These are phyloP conservation scores for Montipora sp. DNA, from an alignment of 64 coral and sea anemone species.

Conservation along the genomic window DNA sequence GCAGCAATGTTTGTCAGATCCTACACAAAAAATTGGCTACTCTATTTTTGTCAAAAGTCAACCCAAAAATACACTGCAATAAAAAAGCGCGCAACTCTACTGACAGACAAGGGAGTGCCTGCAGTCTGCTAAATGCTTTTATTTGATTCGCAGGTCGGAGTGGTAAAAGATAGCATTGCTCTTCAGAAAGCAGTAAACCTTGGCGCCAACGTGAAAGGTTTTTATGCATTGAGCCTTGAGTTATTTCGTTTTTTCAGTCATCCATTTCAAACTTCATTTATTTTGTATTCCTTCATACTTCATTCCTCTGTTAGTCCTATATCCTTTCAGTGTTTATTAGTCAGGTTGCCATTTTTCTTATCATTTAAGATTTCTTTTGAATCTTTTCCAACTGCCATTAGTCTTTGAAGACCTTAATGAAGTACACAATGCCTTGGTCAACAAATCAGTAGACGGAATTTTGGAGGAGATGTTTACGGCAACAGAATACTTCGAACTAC, in stretches of 20 bases:
- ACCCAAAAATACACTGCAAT: too few relatives aligned
- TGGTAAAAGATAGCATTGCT: not conserved
- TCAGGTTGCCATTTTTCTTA: not conserved
- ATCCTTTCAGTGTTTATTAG: not conserved
- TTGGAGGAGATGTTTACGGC: conserved; percentile 19
- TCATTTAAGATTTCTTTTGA: not conserved
- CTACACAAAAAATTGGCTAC: too few relatives aligned
- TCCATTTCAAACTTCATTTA: too few relatives aligned
- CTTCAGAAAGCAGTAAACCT: conserved; percentile 10
- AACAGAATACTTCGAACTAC: not conserved
- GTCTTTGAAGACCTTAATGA: conserved; percentile 18
- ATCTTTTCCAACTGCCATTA: not conserved
- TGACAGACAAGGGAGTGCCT: too few relatives aligned
- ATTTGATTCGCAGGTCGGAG: not conserved
- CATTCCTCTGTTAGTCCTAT: not conserved
- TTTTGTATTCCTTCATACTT: not conserved
- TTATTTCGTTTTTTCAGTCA: too few relatives aligned
- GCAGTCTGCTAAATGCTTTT: too few relatives aligned
- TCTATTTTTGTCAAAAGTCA: too few relatives aligned
- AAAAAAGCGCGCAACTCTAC: too few relatives aligned
- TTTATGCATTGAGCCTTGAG: not conserved
- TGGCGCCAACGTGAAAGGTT: not conserved
- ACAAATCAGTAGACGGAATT: conserved; percentile 3
- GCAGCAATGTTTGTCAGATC: too few relatives aligned
- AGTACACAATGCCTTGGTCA: not conserved